Conservation (phyloP, 2,113 vertebrate species). For the Microtus oregoni region DNA sequence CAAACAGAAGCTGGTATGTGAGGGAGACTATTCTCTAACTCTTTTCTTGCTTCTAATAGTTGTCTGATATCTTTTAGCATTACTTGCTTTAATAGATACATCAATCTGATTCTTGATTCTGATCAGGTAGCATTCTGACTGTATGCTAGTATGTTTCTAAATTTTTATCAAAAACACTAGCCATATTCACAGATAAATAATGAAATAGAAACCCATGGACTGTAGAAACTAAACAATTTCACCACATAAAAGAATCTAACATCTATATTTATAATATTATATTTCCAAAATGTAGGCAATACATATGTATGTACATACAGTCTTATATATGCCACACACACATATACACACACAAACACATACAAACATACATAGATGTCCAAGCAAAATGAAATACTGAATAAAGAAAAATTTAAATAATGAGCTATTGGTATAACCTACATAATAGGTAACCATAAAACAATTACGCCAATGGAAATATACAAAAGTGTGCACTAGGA, state of each 20-base stretch:
- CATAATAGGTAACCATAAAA: not conserved
- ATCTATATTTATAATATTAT: not conserved
- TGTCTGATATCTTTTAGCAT: not conserved
- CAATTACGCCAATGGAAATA: not conserved
- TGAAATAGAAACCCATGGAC: not conserved
- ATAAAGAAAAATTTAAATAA: not conserved
- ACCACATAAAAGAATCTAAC: not conserved
- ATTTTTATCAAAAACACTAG: not conserved
- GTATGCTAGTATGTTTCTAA: not conserved
- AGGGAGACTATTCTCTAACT: not conserved
- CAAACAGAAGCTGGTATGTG: not conserved
- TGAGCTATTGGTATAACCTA: not conserved
- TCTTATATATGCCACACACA: not conserved
- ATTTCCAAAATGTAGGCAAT: not conserved
- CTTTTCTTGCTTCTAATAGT: not conserved
- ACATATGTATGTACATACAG: accelerated
- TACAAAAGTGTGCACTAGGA: not conserved
- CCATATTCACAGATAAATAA: not conserved
- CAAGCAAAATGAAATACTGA: not conserved
- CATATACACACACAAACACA: not conserved
- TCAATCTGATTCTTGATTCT: not conserved
- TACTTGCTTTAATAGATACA: not conserved
- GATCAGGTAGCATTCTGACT: not conserved
- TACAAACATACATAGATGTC: not conserved
- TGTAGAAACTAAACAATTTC: not conserved